These are phyloP conservation scores for Drosophila punjabiensis DNA, from an alignment of 1,140 invertebrate species.

Conservation along the genomic window DNA sequence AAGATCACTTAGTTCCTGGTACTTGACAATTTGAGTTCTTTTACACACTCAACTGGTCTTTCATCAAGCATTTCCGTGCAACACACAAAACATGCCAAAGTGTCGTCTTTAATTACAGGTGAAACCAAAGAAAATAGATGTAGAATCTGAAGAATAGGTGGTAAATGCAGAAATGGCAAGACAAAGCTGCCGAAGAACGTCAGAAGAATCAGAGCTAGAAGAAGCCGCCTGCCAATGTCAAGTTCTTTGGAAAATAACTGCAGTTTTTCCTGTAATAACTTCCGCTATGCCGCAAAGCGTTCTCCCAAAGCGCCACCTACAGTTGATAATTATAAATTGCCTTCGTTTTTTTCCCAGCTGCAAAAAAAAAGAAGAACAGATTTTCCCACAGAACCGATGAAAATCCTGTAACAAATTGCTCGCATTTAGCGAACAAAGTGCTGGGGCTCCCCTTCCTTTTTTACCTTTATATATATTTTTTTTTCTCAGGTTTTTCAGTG, in stretches of 20 bases:
- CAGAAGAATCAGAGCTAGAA: conserved; percentile 2
- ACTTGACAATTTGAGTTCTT: conserved; percentile 23
- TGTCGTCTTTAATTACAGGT: conserved; percentile 81
- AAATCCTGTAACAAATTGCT: conserved; percentile 78
- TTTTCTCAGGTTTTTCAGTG: conserved; percentile 19
- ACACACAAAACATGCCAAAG: conserved; percentile 69
- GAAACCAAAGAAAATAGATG: conserved; percentile 49
- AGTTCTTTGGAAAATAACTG: conserved; percentile 77
- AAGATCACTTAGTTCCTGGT: conserved; percentile 44
- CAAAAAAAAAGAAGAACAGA: conserved; percentile 28
- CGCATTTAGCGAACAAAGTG: conserved; percentile 79
- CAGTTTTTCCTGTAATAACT: conserved; percentile 70
- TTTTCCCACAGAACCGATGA: conserved; percentile 42
- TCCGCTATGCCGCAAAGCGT: conserved; percentile 51
- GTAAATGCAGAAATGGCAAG: conserved; percentile 27
- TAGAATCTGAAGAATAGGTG: conserved; percentile 5
- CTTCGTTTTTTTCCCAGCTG: conserved; percentile 36
- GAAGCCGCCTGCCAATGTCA: conserved; percentile 40
- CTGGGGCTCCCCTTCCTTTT: conserved; percentile 23
- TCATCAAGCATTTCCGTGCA: conserved; percentile 74
- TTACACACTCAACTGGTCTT: conserved; percentile 28
- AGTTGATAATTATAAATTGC: conserved; percentile 70
- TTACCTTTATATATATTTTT: neutral
- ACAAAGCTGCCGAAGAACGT: conserved; percentile 29
- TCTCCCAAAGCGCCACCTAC: conserved; percentile 64